Conservation (phyloP, 2,888 invertebrate genomes). For the Laspeyria flexula region DNA sequence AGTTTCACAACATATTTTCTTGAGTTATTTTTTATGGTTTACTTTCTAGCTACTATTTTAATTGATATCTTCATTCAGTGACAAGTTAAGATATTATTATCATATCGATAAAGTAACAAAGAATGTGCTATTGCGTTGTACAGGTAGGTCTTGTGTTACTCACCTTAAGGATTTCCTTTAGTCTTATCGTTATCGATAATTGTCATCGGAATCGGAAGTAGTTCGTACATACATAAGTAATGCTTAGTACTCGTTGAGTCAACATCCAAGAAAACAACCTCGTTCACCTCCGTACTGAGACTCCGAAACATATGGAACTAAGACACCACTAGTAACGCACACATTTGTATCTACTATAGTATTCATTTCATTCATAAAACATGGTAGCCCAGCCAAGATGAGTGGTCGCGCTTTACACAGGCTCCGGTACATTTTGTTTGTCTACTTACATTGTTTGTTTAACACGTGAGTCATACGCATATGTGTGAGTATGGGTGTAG, state of each 20-base stretch:
- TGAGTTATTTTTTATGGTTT: too few relatives aligned
- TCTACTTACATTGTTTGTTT: constrained; percentile 62
- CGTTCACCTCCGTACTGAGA: constrained; percentile 41
- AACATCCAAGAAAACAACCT: constrained; percentile 48
- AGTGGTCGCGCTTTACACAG: constrained; percentile 50
- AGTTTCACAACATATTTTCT: too few relatives aligned
- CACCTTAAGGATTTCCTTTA: constrained; percentile 27
- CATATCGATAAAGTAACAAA: constrained; percentile 7
- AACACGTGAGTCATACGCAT: constrained; percentile 62
- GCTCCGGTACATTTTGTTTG: constrained; percentile 49
- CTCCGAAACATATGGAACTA: constrained; percentile 51
- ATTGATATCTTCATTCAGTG: too few relatives aligned
- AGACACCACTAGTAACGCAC: constrained; percentile 48
- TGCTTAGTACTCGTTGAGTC: constrained; percentile 52
- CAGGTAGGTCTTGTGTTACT: constrained; percentile 27
- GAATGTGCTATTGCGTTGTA: constrained; percentile 3
- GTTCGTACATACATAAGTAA: constrained; percentile 41
- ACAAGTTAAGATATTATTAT: constrained; percentile 2
- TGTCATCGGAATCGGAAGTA: constrained; percentile 65
- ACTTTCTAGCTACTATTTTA: too few relatives aligned
- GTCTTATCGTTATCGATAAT: constrained; percentile 42
- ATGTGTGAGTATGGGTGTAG: constrained; percentile 46
- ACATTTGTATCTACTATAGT: constrained; percentile 47
- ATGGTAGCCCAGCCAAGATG: constrained; percentile 62
- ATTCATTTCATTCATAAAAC: constrained; percentile 74